These are phyloP conservation scores for Acanthopagrus latus DNA, from an alignment of 2,797 vertebrate genomes.

Conservation along the genomic window DNA sequence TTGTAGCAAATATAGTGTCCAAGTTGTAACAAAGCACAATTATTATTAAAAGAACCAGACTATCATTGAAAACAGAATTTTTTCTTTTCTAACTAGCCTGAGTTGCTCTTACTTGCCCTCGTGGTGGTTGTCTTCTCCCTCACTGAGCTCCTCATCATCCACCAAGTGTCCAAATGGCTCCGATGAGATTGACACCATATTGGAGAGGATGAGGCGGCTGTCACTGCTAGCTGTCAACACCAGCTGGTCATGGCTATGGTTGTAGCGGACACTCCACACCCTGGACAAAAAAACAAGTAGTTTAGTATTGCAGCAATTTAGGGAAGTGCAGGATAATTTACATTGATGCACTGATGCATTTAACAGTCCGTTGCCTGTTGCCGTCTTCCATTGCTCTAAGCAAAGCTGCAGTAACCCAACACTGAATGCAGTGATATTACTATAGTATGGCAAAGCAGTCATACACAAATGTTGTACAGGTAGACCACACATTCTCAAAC, in stretches of 20 bases:
- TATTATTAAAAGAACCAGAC: background rate
- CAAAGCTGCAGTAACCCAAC: slow-evolving; percentile 10
- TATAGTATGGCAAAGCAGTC: background rate
- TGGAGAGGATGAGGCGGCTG: slow-evolving; percentile 98
- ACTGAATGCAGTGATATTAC: background rate
- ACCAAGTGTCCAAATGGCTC: slow-evolving; percentile 98
- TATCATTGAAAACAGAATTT: background rate
- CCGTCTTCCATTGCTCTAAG: slow-evolving; percentile 9
- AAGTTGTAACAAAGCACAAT: background rate
- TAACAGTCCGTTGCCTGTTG: background rate
- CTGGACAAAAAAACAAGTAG: slow-evolving; percentile 75
- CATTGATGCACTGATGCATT: background rate
- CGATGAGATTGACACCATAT: slow-evolving; percentile 99
- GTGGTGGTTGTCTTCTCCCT: slow-evolving; percentile 92
- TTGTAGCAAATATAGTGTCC: background rate
- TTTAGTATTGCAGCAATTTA: background rate
- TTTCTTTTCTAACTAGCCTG: background rate
- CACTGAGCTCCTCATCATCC: slow-evolving; percentile 96
- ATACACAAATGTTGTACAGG: background rate
- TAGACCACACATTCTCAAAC: slow-evolving; percentile 46
- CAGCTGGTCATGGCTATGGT: slow-evolving; percentile 98
- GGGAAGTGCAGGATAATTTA: background rate
- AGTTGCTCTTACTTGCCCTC: slow-evolving; percentile 90
- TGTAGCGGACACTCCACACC: slow-evolving; percentile 99
- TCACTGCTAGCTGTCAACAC: slow-evolving; percentile 98